These are phyloP conservation scores for Hecatera dysodea DNA, from an alignment of 2,888 invertebrate genomes.

Conservation along the genomic window DNA sequence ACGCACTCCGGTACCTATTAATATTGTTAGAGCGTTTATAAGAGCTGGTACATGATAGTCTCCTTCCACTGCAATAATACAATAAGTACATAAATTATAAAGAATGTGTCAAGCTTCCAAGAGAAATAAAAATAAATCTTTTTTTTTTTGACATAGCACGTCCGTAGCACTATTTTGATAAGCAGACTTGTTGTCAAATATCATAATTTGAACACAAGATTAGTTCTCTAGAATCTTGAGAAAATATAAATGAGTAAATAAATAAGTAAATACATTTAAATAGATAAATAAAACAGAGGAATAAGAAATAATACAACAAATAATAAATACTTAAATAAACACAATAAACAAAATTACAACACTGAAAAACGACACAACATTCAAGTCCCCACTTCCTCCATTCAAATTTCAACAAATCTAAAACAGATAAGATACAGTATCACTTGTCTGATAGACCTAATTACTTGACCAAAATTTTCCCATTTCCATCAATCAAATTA, in stretches of 20 bases:
- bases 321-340: conserved; percentile 18
- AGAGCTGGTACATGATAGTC: conserved; percentile 94
- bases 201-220: not conserved
- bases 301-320: conserved; percentile 12
- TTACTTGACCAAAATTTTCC: not conserved
- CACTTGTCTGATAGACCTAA: not conserved
- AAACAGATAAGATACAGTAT: not conserved
- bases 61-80: conserved; percentile 92
- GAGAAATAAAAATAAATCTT: not conserved
- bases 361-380: conserved; percentile 1
- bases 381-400: not conserved
- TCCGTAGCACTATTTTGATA: not conserved
- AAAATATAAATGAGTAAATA: conserved; percentile 27
- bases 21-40: conserved; percentile 93
- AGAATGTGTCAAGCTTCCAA: conserved; percentile 36
- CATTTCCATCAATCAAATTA: not conserved
- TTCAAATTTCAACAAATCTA: not conserved
- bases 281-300: conserved; percentile 19
- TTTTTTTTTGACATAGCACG: not conserved
- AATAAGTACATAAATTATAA: conserved; percentile 61
- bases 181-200: not conserved
- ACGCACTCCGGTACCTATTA: conserved; percentile 90
- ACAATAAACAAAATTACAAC: conserved; percentile 1
- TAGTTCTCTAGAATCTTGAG: conserved; percentile 36
- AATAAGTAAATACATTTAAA: conserved; percentile 17